Base-by-base conservation (phyloP, 2,888 invertebrate genomes). In the Alloplasta piceator region DNA sequence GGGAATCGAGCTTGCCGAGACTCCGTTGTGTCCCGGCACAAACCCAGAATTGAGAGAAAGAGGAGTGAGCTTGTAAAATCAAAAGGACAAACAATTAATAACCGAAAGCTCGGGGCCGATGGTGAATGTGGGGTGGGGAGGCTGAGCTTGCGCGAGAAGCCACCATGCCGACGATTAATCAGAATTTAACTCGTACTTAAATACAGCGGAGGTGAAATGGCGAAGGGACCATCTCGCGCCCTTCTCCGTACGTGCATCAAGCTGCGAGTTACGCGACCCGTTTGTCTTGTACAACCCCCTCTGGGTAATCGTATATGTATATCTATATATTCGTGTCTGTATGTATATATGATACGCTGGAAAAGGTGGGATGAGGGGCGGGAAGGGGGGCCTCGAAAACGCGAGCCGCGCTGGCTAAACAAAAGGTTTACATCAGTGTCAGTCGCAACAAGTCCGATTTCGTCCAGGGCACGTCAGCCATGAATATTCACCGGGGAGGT, bases 371-470 rank as follows among this genome's bases (percentile, higher is more conserved):
- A 72, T 12, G 71, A 41, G 76, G 70, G 83, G 71, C 77, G 78
- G 79, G 71, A 82, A 71, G 80, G 78, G 85, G 78, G 84, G 52
- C 56, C 66, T 78, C 76, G 61, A 61, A 68, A 75, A 52, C 26
- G 48, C 66, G 80, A 82, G 83, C 82, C 84, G 83, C 84, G 84
- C 83, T 83, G 89, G 87, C 87, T 87, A 90, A 90, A 91, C 91
- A 91, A 91, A 75, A 91, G 91, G 91, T 91, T 90, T 90, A 90
- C 90, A 90, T 92, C 91, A 92, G 91, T 92, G 92, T 92, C 92
- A 92, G 91, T 92, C 91, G 91, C 92, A 92, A 92, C 92, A 91
- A 91, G 92, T 92, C 92, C 89, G 90, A 91, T 90, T 90, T 90
- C 89, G 87, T 88, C 88, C 87, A 86, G 85, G 87, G 87, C 87